Evolutionary conservation across 2,113 vertebrate genomes (phyloP), one percentile per base, ranked within the genome.

Genomic region (Brachionichthys hirsutus): DNA sequence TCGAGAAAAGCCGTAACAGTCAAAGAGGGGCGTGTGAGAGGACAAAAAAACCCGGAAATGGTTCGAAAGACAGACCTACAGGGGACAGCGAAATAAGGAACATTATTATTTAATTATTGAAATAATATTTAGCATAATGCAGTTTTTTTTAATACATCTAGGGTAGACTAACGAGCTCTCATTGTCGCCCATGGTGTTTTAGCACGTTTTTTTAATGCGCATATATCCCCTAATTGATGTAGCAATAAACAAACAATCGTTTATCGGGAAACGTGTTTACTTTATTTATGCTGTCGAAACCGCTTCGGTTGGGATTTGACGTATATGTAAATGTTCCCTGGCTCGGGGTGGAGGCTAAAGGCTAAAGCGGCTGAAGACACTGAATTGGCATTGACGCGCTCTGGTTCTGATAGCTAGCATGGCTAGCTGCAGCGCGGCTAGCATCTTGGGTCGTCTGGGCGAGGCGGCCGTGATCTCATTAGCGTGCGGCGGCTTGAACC

Each of bases 1-100:
- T 62, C 48, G 12, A 30, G 30, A 51, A 78, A 70, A 64, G 19
- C 54, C 42, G 64, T 67, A 59, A 42, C 62, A 62, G 55, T 60
- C 54, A 57, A 22, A 30, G 66, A 75, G 75, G 75, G 65, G 78
- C 60, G 66, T 61, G 73, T 58, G 43, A 16, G 35, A 16, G 15
- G 3, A 9, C 24, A 30, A 3, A 50, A 67, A 60, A 83, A 73
- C 54, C 87, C 84, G 87, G 87, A 90, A 90, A 87, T 85, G 53
- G 75, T 64, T 64, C 34, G 24, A 17, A 40, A 67, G 54, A 46
- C 16, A n/a, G n/a, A n/a, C n/a, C n/a, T n/a, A 7, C 15, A 34
- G 9, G 46, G 38, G 67, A 48, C 46, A 17, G 16, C 9, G 3
- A 4, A 2, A 18, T n/a, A n/a, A 40, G 24, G 24, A 30, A 8